These are phyloP conservation scores for Apoda limacodes DNA, from an alignment of 2,888 invertebrate species.

Conservation along the genomic window DNA sequence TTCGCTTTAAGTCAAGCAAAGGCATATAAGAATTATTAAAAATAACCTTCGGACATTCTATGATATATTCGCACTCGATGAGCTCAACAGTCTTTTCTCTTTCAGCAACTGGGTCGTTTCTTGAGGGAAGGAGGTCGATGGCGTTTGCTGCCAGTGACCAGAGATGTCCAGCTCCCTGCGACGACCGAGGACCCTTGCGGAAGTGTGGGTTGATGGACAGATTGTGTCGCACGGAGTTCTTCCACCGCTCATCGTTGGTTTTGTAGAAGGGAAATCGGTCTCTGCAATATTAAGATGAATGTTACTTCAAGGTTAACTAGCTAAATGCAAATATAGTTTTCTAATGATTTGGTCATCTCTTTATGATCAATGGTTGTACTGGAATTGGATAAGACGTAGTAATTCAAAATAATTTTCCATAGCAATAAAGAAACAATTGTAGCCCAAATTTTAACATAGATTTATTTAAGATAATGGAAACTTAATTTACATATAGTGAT, in stretches of 20 bases:
- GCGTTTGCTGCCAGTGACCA: conserved; percentile 84
- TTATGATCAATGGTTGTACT: no score
- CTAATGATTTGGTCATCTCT: no score
- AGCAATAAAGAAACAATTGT: no score
- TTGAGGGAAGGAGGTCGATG: conserved; percentile 49
- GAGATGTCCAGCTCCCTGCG: conserved; percentile 89
- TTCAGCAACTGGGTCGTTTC: conserved; percentile 29
- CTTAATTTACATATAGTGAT: no score
- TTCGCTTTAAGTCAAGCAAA: no score
- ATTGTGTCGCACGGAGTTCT: conserved; percentile 92
- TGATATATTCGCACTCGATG: conserved; percentile 29
- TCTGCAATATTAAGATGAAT: conserved; percentile 58
- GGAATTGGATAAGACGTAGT: no score
- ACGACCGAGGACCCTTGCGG: conserved; percentile 84
- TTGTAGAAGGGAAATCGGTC: conserved; percentile 91
- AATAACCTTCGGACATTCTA: conserved; percentile 55
- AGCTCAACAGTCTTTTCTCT: conserved; percentile 29
- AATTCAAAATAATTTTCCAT: no score
- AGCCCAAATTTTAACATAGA: no score
- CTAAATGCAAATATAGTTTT: background rate
- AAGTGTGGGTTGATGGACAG: conserved; percentile 93
- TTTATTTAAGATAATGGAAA: no score
- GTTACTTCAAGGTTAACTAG: conserved; percentile 2
- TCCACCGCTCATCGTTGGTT: conserved; percentile 92
- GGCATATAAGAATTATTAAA: no score